Base-by-base conservation (phyloP, 1,140 invertebrate species). In the Gerris buenoi region DNA sequence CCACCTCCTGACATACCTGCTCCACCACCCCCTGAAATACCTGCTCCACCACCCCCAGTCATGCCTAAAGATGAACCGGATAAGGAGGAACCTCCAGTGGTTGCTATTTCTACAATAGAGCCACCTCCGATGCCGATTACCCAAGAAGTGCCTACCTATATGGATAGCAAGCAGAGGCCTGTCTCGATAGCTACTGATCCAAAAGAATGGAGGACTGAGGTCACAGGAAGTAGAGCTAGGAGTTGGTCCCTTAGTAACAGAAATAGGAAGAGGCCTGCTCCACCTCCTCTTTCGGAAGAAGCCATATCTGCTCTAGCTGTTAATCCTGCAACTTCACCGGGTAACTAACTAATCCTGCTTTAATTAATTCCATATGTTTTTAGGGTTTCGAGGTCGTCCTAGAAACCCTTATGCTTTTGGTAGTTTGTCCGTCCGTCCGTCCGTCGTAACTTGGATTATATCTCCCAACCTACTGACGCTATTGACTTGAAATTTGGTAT, bases 191-290 rank as follows among this genome's bases (percentile, higher is more conserved):
- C 70, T 3, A 27, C 59, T 22, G 64, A 66, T 22, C 57, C 69
- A 13, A 69, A 69, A 56, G 70, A 67, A 10, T 65, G 62, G 1
- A 28, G 57, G 33, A 58, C 68, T 15, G 61, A 66, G 23, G 56
- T 56, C 61, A 63, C 25, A 27, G 46, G 29, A 22, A 29, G 29
- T 10, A 57, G 73, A 26, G 68, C 68, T 22, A 65, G 73, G 14
- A 74, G 73, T 66, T 72, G 72, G 2, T 73, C 72, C 14, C 68
- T 70, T 10, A 71, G 70, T 13, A 74, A 74, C 65, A 68, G 73
- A n/a, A 74, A 74, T 63, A 69, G 68, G 25, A 68, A 71, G 59
- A 63, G 73, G 33, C 70, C 73, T 13, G 72, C 72, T 25, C 73
- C 73, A 1, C 73, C 73, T 25, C 70, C 72, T 62, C 69, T 74